Base-by-base conservation (phyloP, 2,888 invertebrate genomes). In the Eulithis prunata region DNA sequence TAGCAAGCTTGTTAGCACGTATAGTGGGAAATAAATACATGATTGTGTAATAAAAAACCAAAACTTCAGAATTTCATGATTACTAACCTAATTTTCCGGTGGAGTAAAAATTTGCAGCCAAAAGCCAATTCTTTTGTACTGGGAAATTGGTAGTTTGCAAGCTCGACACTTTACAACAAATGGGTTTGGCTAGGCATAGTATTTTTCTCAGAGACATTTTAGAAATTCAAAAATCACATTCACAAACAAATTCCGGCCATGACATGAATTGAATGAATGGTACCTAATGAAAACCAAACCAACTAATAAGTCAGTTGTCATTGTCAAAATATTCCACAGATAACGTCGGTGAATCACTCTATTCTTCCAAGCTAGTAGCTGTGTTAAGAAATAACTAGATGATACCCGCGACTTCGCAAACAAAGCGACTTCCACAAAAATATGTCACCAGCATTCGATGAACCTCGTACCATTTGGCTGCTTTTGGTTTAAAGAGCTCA, bases 21-120 rank as follows among this genome's bases (percentile, higher is more conserved):
- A 7, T 6, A 13, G 14, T 45, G 12, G 45, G n/a, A n/a, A 45
- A n/a, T n/a, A 45, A n/a, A 51, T 45, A 7, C 12, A 43, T 36
- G 45, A 41, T 58, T 51, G 59, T 59, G 51, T 56, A 56, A 60
- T 60, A 7, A 11, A 51, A 54, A 28, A 45, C 36, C 14, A 10
- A 41, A 54, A 41, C n/a, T 52, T 46, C 12, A 28, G 12, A 58
- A 51, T 41, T 63, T 55, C 12, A 52, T 45, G 71, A 80, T 85
- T 32, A 84, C 89, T 93, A 93, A 92, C 92, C 92, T 91, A 86
- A 76, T 80, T 90, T 89, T 79, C 91, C 88, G 75, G 85, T 78
- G 36, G 88, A 86, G 80, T 88, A 91, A 71, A 85, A 78, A 72
- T 84, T 87, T 55, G 87, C 84, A 59, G 87, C 79, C 66, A 88